A percentile compares a stretch with the other conserved stretches of the same genome.
Evolutionary conservation across 2,113 vertebrate genomes (phyloP).

Genomic region (Junco hyemalis): DNA sequence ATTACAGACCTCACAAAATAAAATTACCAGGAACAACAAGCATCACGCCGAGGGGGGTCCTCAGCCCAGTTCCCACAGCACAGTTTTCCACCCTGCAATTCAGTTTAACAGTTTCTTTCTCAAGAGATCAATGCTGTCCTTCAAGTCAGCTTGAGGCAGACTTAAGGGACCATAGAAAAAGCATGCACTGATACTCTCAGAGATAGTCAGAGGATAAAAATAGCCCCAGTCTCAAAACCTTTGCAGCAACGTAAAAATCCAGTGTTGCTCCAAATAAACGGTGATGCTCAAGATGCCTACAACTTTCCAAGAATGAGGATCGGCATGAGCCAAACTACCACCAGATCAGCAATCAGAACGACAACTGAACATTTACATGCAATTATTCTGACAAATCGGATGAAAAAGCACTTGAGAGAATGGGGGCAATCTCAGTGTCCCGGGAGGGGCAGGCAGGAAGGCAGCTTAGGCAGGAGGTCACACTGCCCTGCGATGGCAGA

Average conservation of each 20-base stretch:
- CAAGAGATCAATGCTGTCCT: neutral
- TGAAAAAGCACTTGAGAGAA: neutral
- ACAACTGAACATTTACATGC: neutral
- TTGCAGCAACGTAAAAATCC: neutral
- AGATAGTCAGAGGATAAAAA: neutral
- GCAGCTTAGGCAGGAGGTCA: neutral
- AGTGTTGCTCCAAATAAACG: fast-evolving
- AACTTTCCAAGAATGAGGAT: neutral
- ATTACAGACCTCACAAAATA: neutral
- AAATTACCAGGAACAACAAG: neutral
- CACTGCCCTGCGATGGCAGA: neutral
- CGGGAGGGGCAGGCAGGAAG: neutral
- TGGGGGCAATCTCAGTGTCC: neutral
- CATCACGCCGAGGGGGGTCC: neutral
- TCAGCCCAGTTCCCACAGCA: neutral
- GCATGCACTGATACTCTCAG: neutral
- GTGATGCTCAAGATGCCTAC: neutral
- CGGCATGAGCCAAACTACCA: neutral
- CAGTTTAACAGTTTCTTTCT: neutral
- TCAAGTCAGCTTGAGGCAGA: neutral
- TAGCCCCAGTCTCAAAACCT: neutral
- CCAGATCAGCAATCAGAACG: neutral
- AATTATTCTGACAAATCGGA: neutral
- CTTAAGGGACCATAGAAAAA: neutral
- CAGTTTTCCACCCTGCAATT: neutral